Evolutionary conservation across 2,888 invertebrate genomes (phyloP).

Genomic region (Ochlodes sylvanus): DNA sequence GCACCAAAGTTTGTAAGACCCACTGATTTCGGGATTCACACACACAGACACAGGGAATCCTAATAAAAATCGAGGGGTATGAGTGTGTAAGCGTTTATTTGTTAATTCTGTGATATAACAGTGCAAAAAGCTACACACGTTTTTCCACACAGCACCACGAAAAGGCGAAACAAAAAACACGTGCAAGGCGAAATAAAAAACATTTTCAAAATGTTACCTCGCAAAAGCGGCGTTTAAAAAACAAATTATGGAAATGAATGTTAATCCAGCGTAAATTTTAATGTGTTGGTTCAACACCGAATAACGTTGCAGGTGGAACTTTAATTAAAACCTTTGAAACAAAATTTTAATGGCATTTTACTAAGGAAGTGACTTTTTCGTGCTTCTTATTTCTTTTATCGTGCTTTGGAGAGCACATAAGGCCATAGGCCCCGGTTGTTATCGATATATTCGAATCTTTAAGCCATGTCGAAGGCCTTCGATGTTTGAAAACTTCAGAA

Average conservation of each 20-base stretch:
- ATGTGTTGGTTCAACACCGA: constrained; percentile 9
- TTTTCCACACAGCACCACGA: not conserved
- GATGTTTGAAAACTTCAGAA: too few relatives aligned
- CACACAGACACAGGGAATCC: too few relatives aligned
- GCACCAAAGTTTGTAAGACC: too few relatives aligned
- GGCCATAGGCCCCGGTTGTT: too few relatives aligned
- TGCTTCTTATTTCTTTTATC: too few relatives aligned
- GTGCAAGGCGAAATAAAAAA: not conserved
- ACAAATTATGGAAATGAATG: constrained; percentile 27
- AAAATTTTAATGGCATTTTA: not conserved
- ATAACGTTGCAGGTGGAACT: constrained; percentile 11
- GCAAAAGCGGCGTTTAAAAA: constrained; percentile 16
- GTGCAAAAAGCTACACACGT: not conserved
- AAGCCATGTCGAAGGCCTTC: too few relatives aligned
- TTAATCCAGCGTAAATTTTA: constrained; percentile 13
- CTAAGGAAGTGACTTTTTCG: not conserved
- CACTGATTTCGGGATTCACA: too few relatives aligned
- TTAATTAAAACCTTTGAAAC: constrained; percentile 5
- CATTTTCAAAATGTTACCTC: constrained; percentile 12
- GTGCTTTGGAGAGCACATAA: too few relatives aligned
- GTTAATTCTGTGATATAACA: not conserved
- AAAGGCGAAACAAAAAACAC: not conserved
- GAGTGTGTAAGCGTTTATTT: too few relatives aligned
- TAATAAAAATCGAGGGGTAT: too few relatives aligned
- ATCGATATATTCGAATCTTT: too few relatives aligned